phyloP scores from a whole-genome alignment of 1,140 invertebrate genomes.

The Carposina sasakii region DNA sequence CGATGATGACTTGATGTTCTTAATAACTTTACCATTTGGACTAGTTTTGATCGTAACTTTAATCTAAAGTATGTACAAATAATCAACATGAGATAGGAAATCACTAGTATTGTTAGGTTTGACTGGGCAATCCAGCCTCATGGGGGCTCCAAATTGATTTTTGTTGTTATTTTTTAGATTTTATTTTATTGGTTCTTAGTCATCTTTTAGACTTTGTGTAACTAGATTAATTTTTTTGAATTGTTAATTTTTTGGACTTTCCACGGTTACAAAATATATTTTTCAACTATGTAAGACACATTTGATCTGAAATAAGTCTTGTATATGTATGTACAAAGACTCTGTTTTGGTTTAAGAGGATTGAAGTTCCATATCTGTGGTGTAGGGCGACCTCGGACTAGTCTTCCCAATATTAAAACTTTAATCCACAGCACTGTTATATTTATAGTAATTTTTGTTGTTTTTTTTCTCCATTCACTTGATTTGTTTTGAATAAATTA shows the following conservation, averaged over 20 bases:
- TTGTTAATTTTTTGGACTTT: slow-evolving; percentile 32
- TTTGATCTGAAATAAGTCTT: no score
- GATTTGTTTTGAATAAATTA: no score
- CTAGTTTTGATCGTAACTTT: slow-evolving; percentile 47
- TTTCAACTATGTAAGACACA: no score
- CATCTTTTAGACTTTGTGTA: slow-evolving; percentile 44
- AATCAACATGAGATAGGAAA: slow-evolving; percentile 59
- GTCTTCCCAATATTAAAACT: no score
- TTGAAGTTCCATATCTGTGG: no score
- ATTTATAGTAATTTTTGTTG: slow-evolving; percentile 58
- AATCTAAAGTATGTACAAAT: slow-evolving; percentile 62
- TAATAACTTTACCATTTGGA: slow-evolving; percentile 54
- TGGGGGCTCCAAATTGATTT: slow-evolving; percentile 42
- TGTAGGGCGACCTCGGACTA: no score
- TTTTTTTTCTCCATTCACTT: slow-evolving; percentile 44
- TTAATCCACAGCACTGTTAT: slow-evolving; percentile 56
- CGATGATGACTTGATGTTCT: no score
- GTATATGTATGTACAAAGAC: no score
- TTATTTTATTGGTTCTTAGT: slow-evolving; percentile 54
- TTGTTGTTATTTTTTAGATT: slow-evolving; percentile 66
- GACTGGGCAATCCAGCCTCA: no score
- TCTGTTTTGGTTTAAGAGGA: no score
- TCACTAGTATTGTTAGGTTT: slow-evolving; percentile 46
- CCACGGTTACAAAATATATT: not conserved
- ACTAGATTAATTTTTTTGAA: slow-evolving; percentile 45